These are phyloP conservation scores for Scytalopus superciliaris DNA, from an alignment of 2,113 vertebrate species.

Conservation along the genomic window DNA sequence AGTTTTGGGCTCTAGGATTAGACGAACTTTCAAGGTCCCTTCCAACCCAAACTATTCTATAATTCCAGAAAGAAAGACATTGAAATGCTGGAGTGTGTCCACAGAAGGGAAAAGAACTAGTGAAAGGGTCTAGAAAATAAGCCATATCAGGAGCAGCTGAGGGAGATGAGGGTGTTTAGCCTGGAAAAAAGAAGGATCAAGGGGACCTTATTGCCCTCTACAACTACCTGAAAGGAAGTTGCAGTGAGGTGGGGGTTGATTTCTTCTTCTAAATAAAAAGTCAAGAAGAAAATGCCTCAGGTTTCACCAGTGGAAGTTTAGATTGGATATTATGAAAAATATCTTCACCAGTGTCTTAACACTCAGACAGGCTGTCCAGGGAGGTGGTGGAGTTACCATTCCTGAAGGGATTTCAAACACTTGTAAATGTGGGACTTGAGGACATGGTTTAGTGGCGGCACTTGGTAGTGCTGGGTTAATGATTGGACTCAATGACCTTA, in stretches of 20 bases:
- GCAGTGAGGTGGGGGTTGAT: background rate
- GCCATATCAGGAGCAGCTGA: background rate
- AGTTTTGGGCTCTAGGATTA: background rate
- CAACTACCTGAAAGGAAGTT: background rate
- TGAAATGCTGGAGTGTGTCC: rapidly evolving
- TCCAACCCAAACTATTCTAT: background rate
- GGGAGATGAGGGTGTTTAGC: background rate
- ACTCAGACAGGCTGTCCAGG: background rate
- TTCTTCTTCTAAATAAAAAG: background rate
- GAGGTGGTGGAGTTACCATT: background rate
- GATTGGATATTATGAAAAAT: background rate
- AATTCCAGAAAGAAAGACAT: background rate
- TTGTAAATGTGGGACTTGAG: background rate
- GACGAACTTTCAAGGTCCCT: background rate
- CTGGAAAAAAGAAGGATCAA: background rate
- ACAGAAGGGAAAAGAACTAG: background rate
- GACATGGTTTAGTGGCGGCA: background rate
- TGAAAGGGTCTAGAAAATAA: background rate
- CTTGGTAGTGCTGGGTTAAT: background rate
- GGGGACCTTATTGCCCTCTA: background rate
- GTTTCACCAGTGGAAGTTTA: background rate
- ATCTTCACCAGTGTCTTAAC: background rate
- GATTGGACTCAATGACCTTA: background rate
- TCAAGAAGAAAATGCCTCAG: background rate
- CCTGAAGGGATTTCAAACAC: background rate